Base-by-base conservation (phyloP, 2,888 invertebrate species). In the Agapetus fuscipes region DNA sequence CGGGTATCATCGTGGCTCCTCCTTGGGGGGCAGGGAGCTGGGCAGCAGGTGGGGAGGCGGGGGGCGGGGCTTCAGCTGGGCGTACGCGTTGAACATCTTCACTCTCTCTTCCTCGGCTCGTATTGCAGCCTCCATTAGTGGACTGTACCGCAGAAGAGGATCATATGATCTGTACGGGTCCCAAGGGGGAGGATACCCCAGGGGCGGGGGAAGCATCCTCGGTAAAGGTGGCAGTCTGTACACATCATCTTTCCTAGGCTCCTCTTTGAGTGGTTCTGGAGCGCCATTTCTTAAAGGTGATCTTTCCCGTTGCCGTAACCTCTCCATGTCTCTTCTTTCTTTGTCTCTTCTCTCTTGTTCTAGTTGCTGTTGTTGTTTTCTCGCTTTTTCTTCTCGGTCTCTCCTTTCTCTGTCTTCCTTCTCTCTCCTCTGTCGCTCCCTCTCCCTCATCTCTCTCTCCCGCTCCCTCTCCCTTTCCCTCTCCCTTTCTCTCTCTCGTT, bases 81-180 rank as follows among this genome's bases (percentile, higher is more conserved):
- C 74, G 62, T 83, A 84, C 47, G 81, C 77, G 50, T 74, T 77
- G 55, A 80, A 75, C 55, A 85, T 75, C 61, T 85, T 86, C 28
- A 79, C 82, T 43, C 85, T 76, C 58, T 86, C 82, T 53, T 86
- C 85, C 56, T 85, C 84, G 30, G 78, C 82, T 38, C 83, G 72
- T 56, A 81, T 76, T 13, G 83, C 83, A 10, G 80, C 83, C 52
- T 85, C 84, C 66, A 87, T 78, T 20, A 87, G 65, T 13, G 86
- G 84, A 57, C 83, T 84, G 59, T 83, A 85, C 38, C 84, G 75
- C 59, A 80, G 65, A 48, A 85, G 71, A 27, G 82, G 79, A 56
- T 82, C 82, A 59, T 82, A 84, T 17, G 74, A 69, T 36, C 80
- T 73, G 64, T 81, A 83, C 9, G 80, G 79, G 59, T 82, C 80